phyloP scores from a whole-genome alignment of 2,113 vertebrate species.

The Bubo blakistoni region DNA sequence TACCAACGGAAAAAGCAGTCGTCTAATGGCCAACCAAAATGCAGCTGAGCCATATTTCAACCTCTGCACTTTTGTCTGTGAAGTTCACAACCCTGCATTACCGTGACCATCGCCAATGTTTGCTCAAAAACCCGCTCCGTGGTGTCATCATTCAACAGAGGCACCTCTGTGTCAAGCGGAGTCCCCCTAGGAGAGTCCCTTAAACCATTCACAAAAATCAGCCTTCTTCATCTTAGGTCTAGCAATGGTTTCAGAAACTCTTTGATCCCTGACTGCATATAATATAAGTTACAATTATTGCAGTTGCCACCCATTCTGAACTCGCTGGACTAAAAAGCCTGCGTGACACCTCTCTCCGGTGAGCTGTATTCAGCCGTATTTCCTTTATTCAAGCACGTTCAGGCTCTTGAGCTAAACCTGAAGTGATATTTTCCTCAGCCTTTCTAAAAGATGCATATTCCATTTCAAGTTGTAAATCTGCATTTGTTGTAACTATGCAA shows the following conservation, averaged over 20 bases:
- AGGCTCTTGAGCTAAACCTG: constrained; percentile 48
- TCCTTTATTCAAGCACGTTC: constrained; percentile 46
- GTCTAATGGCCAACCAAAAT: not conserved
- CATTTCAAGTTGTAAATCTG: constrained; percentile 68
- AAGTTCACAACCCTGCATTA: not conserved
- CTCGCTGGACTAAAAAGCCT: not conserved
- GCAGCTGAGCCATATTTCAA: not conserved
- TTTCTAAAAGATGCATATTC: constrained; percentile 62
- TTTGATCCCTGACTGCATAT: not conserved
- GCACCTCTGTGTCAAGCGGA: not conserved
- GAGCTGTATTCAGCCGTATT: not conserved
- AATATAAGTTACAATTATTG: not conserved
- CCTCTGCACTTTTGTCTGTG: not conserved
- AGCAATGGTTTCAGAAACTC: not conserved
- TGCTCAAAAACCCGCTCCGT: not conserved
- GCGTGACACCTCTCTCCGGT: not conserved
- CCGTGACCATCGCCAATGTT: not conserved
- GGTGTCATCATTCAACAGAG: not conserved
- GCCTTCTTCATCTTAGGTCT: not conserved
- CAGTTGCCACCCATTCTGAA: not conserved
- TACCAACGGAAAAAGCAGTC: not conserved
- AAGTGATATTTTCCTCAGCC: constrained; percentile 51
- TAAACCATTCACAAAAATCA: not conserved
- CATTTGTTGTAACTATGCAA: constrained; percentile 77
- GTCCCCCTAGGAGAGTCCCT: not conserved